Evolutionary conservation across 2,113 vertebrate species (phyloP).

Genomic region (Corvus moneduloides): DNA sequence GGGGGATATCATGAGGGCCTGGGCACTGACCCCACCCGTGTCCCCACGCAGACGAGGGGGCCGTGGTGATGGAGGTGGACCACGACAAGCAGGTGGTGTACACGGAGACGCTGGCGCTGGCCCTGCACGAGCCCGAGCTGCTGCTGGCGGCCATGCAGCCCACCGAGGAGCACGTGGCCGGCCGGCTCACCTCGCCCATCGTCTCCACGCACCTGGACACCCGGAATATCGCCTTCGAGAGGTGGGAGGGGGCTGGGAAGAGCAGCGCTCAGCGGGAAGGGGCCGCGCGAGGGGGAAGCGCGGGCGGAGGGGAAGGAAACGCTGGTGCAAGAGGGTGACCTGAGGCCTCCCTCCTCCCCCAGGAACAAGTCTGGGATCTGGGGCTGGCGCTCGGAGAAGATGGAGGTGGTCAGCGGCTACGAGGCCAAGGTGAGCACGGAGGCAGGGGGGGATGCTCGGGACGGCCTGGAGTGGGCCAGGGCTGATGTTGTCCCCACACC

Average conservation of each 20-base stretch:
- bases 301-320: accelerated
- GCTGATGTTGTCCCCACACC: neutral
- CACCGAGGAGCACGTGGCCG: conserved; percentile 89
- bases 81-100: conserved; percentile 96
- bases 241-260: conserved; percentile 63
- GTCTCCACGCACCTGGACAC: conserved; percentile 96
- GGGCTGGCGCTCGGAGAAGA: conserved; percentile 97
- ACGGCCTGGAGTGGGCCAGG: neutral
- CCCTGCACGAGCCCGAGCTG: conserved; percentile 83
- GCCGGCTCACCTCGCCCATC: conserved; percentile 89
- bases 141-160: conserved; percentile 93
- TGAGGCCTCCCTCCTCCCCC: neutral
- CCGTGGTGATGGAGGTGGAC: conserved; percentile 96
- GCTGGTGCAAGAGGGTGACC: neutral
- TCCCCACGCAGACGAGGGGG: conserved; percentile 79
- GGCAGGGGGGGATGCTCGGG: accelerated
- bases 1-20: accelerated
- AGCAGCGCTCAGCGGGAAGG: accelerated
- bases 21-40: accelerated
- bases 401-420: conserved; percentile 89
- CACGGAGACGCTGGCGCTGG: conserved; percentile 85
- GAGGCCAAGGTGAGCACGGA: conserved; percentile 86
- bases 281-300: accelerated
- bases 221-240: conserved; percentile 91
- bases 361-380: conserved; percentile 97